Base-by-base conservation (phyloP, 2,888 invertebrate species). In the Spisula subtruncata region DNA sequence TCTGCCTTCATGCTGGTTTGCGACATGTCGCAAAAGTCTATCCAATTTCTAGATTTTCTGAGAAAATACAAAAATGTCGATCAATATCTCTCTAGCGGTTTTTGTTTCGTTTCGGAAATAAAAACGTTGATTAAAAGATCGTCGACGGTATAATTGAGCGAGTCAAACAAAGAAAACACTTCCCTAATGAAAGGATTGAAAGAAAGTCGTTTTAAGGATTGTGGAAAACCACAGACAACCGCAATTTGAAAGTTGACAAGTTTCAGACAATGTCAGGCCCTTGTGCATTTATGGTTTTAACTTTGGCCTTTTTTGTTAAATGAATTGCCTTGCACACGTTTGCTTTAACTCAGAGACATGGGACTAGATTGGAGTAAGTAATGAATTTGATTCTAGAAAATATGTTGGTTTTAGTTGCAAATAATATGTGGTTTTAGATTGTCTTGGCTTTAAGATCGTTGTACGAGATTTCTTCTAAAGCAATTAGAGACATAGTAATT, bases 11-110 rank as follows among this genome's bases (percentile, higher is more conserved):
- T 84, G 88, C 86, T 83, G 87, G 79, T 89, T 91, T 89, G 86
- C 51, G 91, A 83, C 88, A 87, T 87, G 91, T 91, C 91, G 85
- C 91, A 87, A 89, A 89, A 91, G 75, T 87, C 89, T 87, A 87
- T 91, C 91, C 87, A 89, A 91, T 91, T 91, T 91, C 86, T 87
- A 85, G 46, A 82, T 85, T 87, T 90, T 87, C 87, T 85, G 56
- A 85, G 85, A 85, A 85, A 85, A 85, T 85, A 85, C 85, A 85
- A 85, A 85, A 85, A n/a, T 56, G 85, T 80, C 14, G 85, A 85
- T 85, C 85, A 60, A 85, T 85, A 85, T 80, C 85, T 4, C 41
- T 29, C 12, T 71, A 60, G 89, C 48, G 89, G 89, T 89, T 84
- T 83, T 89, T 86, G 86, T 89, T 89, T 82, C 84, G 83, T 89